phyloP scores from a whole-genome alignment of 37 sponge, comb jelly and placozoan species.

The Chondrosia reniformis region DNA sequence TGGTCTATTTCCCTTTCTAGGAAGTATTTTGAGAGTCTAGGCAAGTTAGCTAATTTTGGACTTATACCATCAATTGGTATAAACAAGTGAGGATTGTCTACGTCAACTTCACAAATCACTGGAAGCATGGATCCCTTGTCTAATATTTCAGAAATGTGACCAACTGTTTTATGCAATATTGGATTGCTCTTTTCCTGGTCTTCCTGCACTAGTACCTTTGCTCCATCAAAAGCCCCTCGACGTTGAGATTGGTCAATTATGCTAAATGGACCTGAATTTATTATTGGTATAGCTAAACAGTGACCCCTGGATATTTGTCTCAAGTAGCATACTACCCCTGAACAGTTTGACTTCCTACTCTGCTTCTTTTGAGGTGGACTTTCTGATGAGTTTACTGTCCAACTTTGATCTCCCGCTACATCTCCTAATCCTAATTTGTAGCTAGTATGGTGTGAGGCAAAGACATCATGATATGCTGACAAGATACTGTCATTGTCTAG shows the following conservation, averaged over 20 bases:
- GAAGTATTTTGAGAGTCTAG: constrained; percentile 23
- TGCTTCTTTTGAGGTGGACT: neutral
- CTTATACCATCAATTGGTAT: constrained; percentile 48
- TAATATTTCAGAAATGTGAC: constrained; percentile 26
- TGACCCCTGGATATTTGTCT: neutral
- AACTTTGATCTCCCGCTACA: neutral
- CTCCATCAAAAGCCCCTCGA: constrained; percentile 62
- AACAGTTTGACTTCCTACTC: neutral
- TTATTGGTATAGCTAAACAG: constrained; percentile 53
- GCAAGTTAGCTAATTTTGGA: constrained; percentile 56
- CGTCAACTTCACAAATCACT: constrained; percentile 42
- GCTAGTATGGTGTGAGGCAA: neutral
- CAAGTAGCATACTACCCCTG: neutral
- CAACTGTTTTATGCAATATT: constrained; percentile 15
- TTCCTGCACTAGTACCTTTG: constrained; percentile 40
- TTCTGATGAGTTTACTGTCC: neutral
- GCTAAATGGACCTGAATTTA: constrained; percentile 17
- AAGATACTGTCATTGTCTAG: neutral
- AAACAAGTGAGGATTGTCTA: constrained; percentile 39
- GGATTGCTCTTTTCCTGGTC: no score
- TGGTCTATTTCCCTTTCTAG: neutral
- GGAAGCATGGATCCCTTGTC: constrained; percentile 2
- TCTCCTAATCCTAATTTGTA: neutral
- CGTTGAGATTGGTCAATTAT: constrained; percentile 31
- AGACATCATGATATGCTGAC: neutral